These are phyloP conservation scores for Genyomyrus donnyi DNA, from an alignment of 2,113 vertebrate genomes.

Conservation along the genomic window DNA sequence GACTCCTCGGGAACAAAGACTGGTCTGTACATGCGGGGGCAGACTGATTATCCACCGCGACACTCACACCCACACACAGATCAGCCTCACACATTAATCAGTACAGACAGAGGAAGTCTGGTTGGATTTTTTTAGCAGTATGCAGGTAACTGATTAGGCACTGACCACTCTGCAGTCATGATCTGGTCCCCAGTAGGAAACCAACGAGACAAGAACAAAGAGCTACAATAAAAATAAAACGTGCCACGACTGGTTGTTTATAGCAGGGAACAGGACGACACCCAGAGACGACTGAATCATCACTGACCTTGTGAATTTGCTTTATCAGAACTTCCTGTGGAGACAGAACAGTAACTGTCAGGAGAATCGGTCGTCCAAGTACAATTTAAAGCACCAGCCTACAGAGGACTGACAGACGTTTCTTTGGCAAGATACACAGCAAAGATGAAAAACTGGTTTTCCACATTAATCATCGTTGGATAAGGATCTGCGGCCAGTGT, in stretches of 20 bases:
- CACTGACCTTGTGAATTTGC: slow-evolving; percentile 96
- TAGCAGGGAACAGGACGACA: neutral
- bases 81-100: neutral
- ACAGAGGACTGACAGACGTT: neutral
- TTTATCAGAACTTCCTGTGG: slow-evolving; percentile 93
- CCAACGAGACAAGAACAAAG: neutral
- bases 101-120: neutral
- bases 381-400: neutral
- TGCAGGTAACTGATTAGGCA: neutral
- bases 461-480: neutral
- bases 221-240: neutral
- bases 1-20: neutral
- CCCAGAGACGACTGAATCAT: neutral
- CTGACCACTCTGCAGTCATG: neutral
- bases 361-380: neutral
- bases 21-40: neutral
- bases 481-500: neutral
- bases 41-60: neutral
- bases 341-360: slow-evolving; percentile 22
- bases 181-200: neutral
- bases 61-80: neutral
- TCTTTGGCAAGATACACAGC: neutral
- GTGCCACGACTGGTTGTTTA: neutral
- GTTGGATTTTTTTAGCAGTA: neutral
- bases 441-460: neutral